Base-by-base conservation (phyloP, 2,797 vertebrate species). In the Sparus aurata region DNA sequence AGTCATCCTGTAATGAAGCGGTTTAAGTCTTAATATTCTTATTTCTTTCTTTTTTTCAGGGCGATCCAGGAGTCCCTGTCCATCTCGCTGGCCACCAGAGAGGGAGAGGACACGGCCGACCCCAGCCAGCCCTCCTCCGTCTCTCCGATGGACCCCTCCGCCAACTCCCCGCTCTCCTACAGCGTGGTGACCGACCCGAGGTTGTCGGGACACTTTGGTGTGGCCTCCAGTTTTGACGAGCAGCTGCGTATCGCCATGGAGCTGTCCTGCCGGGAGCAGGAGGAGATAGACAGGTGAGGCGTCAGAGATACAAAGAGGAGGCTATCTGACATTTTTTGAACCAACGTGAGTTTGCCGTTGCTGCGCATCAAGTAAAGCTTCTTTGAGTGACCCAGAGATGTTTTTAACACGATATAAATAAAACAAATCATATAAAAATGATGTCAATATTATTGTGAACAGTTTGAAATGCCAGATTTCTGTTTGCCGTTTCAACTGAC, bases 211-310 rank as follows among this genome's bases (percentile, higher is more conserved):
- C 65, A 85, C 7, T 93, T 95, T 0, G 89, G 87, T 1, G 84
- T 89, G 72, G 90, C 86, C 0, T 85, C 90, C 38, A 97, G 94
- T 92, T 99, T 97, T 2, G 97, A 98, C 0, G 97, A 98, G 93
- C 97, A 98, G 93, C 94, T 99, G 81, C 97, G 96, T 6, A 83
- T 99, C 30, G 97, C 97, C 88, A 97, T 99, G 96, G 98, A 97
- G 85, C 83, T 99, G 67, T 98, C 97, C 0, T 97, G 97, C 10
- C 89, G 89, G 74, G 98, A 99, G 84, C 97, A 98, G 87, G 97
- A 97, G 84, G 97, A 97, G 88, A 92, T 84, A 12, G 96, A 98
- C 90, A 95, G 95, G 89, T 95, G 87, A 50, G 84, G 69, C 0
- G 1, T 27, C 18, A 12, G 25, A 10, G 0, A 58, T 0, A 3